A percentile compares a stretch with the other conserved stretches of the same genome.
Conservation (phyloP, 2,113 vertebrate species). For the Dromiciops gliroides region DNA sequence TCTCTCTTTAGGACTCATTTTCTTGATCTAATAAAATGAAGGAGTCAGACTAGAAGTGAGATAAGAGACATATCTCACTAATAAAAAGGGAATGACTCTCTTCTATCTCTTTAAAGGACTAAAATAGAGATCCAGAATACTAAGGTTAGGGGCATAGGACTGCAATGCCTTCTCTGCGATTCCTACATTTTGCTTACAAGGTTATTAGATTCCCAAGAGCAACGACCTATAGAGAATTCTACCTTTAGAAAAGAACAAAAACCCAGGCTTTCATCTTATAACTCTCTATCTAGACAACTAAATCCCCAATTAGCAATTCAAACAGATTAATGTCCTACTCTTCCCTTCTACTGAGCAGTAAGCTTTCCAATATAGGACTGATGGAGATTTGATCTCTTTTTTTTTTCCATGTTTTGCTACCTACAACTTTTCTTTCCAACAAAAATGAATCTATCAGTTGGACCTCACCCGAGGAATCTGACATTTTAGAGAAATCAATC, state of each 20-base stretch:
- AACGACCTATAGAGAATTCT: conserved; percentile 67
- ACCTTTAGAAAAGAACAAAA: conserved; percentile 80
- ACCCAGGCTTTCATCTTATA: conserved; percentile 73
- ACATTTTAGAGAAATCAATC: background rate
- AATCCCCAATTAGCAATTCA: conserved; percentile 80
- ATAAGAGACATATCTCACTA: background rate
- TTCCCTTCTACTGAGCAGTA: conserved; percentile 61
- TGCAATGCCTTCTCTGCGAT: conserved; percentile 63
- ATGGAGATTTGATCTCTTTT: conserved; percentile 63
- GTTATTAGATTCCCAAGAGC: conserved; percentile 72
- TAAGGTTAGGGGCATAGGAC: conserved; percentile 35
- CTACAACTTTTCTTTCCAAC: background rate
- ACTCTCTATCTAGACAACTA: conserved; percentile 69
- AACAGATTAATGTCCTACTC: conserved; percentile 72
- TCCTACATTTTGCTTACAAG: conserved; percentile 62
- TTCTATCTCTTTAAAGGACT: conserved; percentile 34
- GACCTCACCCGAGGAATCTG: background rate
- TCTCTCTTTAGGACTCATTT: background rate
- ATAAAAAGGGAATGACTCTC: background rate
- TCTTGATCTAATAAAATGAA: background rate
- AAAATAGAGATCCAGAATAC: conserved; percentile 59
- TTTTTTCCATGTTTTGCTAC: conserved; percentile 6
- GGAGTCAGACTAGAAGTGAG: background rate
- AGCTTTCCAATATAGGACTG: conserved; percentile 50
- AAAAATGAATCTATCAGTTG: background rate